phyloP scores from a whole-genome alignment of 1,140 invertebrate genomes.

The Achatina immaculata region DNA sequence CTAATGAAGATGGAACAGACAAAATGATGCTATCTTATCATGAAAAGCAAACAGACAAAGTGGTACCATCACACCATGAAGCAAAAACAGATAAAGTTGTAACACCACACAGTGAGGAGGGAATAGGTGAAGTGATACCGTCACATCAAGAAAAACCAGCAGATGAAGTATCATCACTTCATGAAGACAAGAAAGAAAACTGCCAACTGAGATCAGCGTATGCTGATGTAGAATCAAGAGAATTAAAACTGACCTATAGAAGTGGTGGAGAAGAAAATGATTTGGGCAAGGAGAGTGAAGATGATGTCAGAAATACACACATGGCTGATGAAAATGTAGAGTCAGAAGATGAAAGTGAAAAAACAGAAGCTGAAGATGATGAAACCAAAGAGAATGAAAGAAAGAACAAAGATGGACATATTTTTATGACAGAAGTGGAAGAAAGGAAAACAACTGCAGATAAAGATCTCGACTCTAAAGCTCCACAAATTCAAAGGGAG shows the following conservation, averaged over 20 bases:
- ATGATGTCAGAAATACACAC: not conserved
- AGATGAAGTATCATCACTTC: too few species aligned
- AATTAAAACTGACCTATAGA: too few species aligned
- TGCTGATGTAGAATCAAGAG: too few species aligned
- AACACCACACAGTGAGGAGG: constrained; percentile 21
- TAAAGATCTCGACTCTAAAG: too few species aligned
- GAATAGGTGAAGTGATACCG: too few species aligned
- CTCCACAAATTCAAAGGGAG: too few species aligned
- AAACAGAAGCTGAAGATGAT: constrained; percentile 16
- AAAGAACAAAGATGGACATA: constrained; percentile 16
- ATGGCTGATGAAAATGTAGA: constrained; percentile 13
- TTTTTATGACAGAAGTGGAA: too few species aligned
- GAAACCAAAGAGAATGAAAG: constrained; percentile 34
- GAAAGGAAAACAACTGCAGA: not conserved
- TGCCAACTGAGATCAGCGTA: too few species aligned
- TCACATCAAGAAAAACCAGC: too few species aligned
- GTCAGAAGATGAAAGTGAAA: not conserved
- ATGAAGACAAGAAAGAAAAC: too few species aligned
- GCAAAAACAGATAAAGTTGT: constrained; percentile 29
- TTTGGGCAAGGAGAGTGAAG: too few species aligned
- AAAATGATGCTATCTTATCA: not conserved
- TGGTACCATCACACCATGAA: not conserved
- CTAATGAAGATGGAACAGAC: constrained; percentile 27
- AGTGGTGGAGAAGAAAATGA: too few species aligned
- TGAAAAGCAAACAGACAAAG: constrained; percentile 29